These are phyloP conservation scores for Lasioglossum albipes DNA, from an alignment of 1,140 invertebrate genomes.

Conservation along the genomic window DNA sequence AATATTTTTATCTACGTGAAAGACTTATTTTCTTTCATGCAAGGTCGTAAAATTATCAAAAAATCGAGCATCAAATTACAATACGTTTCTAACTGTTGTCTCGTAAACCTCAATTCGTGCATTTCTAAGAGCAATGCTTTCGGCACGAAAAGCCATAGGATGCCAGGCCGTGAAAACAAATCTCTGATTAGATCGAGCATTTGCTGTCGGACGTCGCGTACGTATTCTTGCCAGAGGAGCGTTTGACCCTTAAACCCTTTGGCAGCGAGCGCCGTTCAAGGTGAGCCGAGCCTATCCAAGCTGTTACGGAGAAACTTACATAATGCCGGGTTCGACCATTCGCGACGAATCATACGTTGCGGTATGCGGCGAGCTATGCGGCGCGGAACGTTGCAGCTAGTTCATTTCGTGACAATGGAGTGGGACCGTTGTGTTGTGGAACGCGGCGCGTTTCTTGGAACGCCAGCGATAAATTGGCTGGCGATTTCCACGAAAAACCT, in stretches of 20 bases:
- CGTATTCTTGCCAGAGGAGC: slow-evolving; percentile 21
- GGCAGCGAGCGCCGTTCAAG: slow-evolving; percentile 63
- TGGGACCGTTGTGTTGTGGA: slow-evolving; percentile 10
- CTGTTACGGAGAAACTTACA: slow-evolving; percentile 63
- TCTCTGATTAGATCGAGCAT: no score
- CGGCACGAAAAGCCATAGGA: no score
- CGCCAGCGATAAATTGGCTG: neutral
- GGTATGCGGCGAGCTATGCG: slow-evolving; percentile 42
- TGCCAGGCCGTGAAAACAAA: no score
- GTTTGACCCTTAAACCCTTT: slow-evolving; percentile 61
- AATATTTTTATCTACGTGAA: no score
- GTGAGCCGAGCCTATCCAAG: slow-evolving; percentile 63
- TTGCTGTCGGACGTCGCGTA: neutral
- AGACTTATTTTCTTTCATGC: no score
- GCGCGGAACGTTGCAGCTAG: slow-evolving; percentile 23
- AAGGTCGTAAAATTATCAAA: no score
- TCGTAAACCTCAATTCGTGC: no score
- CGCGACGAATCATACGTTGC: slow-evolving; percentile 64
- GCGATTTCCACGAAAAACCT: neutral
- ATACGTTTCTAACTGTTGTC: no score
- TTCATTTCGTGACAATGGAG: slow-evolving; percentile 42
- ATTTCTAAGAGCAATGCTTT: no score
- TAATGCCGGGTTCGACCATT: slow-evolving; percentile 59
- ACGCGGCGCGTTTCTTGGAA: slow-evolving; percentile 23
- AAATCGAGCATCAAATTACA: no score